phyloP scores from a whole-genome alignment of 2,888 invertebrate genomes.

The Drosophila demipolita region DNA sequence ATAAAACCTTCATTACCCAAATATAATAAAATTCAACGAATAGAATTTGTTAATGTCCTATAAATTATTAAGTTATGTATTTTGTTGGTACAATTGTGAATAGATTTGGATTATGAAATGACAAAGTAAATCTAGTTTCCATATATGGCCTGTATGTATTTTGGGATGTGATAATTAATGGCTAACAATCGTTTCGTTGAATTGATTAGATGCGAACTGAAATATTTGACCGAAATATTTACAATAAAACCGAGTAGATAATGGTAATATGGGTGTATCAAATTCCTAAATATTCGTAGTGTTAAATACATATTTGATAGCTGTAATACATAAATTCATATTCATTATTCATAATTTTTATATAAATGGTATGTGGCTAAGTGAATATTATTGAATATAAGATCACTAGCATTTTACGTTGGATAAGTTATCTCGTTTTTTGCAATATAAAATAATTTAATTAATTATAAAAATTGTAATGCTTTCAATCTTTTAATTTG shows the following conservation, averaged over 20 bases:
- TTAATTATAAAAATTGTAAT: constrained; percentile 23
- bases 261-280: constrained; percentile 15
- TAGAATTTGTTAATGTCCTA: constrained; percentile 25
- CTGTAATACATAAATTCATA: constrained; percentile 37
- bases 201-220: constrained; percentile 30
- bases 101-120: constrained; percentile 58
- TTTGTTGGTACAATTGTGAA: constrained; percentile 53
- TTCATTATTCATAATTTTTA: constrained; percentile 30
- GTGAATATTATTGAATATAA: constrained; percentile 52
- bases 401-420: constrained; percentile 63
- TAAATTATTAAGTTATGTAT: constrained; percentile 62
- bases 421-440: constrained; percentile 56
- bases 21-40: constrained; percentile 25
- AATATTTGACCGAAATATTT: constrained; percentile 64
- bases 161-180: constrained; percentile 18
- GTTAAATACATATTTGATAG: constrained; percentile 35
- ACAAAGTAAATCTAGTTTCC: constrained; percentile 48
- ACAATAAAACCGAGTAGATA: constrained; percentile 46
- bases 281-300: constrained; percentile 17
- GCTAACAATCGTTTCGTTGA: constrained; percentile 15
- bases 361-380: constrained; percentile 50
- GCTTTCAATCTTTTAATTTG: constrained; percentile 3
- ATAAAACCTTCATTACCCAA: not conserved
- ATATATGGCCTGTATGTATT: constrained; percentile 16
- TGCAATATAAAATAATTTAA: constrained; percentile 41